Base-by-base conservation (phyloP, 2,888 invertebrate species). In the Synergus laeviventris region DNA sequence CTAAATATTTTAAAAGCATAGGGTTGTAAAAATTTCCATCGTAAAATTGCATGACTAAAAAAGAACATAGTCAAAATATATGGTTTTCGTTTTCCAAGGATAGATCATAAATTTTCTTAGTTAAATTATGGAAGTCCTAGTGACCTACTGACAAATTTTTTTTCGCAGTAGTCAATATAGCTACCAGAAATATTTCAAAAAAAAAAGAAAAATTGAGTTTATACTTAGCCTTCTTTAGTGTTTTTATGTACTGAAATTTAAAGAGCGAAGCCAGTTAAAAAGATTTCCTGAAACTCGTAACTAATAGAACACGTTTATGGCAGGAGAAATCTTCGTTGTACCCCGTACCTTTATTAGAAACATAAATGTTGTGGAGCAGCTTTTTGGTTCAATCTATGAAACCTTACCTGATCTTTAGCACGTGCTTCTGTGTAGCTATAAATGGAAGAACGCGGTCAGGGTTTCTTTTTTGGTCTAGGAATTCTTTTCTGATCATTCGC, bases 131-230 rank as follows among this genome's bases (percentile, higher is more conserved):
- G 74, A 66, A 73, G 56, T 36, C 42, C 75, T 21, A 66, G 21
- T 80, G 80, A 80, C 78, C 81, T 75, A 78, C 76, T 77, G 59
- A 73, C 79, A 75, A 56, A 75, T 77, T 61, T 77, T 78, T 76
- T 79, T 77, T 78, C 59, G 21, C 42, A 76, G 31, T 62, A 60
- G 64, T 74, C 66, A 73, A 66, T 62, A 9, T 62, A 9, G n/a
- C 39, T 62, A 31, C 31, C 24, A 56, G 62, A 60, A 70, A 76
- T 42, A 16, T 49, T 39, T 60, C 36, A 9, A 21, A 76, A 76
- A 74, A 81, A 76, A 21, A 76, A 76, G 70, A 81, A 76, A 73
- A 81, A 56, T 60, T 75, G 60, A 45, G n/a, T 39, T n/a, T 56
- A 31, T 31, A 5, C 5, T 31, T 31, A 56, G 59, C 14, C 39